Evolutionary conservation across 2,797 vertebrate species (phyloP).

Genomic region (Acrossocheilus wenchowensis): DNA sequence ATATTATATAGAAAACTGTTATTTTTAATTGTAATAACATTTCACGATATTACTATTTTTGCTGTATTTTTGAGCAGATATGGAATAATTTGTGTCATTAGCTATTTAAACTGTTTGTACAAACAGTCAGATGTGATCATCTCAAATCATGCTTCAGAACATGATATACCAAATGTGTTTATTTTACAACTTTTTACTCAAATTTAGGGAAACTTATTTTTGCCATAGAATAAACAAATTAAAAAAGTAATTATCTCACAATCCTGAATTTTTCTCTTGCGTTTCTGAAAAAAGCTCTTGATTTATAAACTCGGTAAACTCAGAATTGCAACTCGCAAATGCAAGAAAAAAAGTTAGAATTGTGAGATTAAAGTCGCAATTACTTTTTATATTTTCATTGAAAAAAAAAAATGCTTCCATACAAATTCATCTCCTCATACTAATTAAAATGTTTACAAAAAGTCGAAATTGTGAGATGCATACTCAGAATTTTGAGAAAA

Average conservation of each 20-base stretch:
- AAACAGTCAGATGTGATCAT: no score
- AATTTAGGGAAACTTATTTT: no score
- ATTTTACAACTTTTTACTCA: no score
- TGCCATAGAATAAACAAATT: no score
- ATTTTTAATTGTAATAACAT: not conserved
- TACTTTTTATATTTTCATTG: no score
- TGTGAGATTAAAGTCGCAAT: no score
- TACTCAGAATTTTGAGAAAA: not conserved
- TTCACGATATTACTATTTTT: not conserved
- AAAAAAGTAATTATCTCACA: not conserved
- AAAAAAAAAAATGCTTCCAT: no score
- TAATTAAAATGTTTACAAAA: not conserved
- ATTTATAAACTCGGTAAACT: not conserved
- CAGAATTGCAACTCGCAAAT: no score
- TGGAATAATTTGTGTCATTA: not conserved
- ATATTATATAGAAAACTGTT: not conserved
- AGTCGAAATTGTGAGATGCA: not conserved
- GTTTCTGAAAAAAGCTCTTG: no score
- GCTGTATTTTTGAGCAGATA: not conserved
- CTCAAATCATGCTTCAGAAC: not conserved
- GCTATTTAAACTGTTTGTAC: not conserved
- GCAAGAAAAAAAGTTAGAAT: no score
- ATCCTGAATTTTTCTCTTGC: not conserved
- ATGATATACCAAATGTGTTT: not conserved
- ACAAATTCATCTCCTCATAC: no score